Conservation (phyloP, 2,888 invertebrate genomes). For the Macrosiphum euphorbiae region DNA sequence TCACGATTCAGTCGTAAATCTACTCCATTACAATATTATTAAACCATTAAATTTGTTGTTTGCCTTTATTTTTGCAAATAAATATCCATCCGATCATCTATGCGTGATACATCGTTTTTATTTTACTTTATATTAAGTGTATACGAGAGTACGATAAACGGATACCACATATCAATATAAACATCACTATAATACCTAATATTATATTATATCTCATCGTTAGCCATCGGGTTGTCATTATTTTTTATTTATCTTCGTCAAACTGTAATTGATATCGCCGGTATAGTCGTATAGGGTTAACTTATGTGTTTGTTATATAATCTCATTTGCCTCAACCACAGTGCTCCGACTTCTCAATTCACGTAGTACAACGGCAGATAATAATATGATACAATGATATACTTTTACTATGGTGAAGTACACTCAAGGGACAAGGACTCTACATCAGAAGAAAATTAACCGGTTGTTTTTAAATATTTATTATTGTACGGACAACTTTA, state of each 20-base stretch:
- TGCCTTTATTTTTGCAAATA: neutral
- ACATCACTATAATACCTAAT: neutral
- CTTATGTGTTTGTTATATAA: neutral
- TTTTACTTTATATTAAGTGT: neutral
- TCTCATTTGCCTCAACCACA: neutral
- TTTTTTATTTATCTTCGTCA: neutral
- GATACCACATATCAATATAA: neutral
- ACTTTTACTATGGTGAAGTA: neutral
- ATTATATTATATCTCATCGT: neutral
- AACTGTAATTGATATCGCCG: neutral
- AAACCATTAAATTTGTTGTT: neutral
- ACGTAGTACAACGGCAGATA: too few relatives aligned
- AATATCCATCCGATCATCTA: neutral
- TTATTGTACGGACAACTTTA: neutral
- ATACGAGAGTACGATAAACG: too few relatives aligned
- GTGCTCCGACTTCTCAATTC: neutral
- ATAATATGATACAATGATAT: neutral
- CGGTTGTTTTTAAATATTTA: neutral
- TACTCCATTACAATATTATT: neutral
- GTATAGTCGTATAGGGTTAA: neutral
- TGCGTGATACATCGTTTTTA: neutral
- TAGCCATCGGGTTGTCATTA: neutral
- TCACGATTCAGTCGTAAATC: neutral
- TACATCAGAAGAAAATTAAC: neutral
- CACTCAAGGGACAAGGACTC: neutral